Base-by-base conservation (phyloP, 1,140 invertebrate genomes). In the Calosoma granatense region DNA sequence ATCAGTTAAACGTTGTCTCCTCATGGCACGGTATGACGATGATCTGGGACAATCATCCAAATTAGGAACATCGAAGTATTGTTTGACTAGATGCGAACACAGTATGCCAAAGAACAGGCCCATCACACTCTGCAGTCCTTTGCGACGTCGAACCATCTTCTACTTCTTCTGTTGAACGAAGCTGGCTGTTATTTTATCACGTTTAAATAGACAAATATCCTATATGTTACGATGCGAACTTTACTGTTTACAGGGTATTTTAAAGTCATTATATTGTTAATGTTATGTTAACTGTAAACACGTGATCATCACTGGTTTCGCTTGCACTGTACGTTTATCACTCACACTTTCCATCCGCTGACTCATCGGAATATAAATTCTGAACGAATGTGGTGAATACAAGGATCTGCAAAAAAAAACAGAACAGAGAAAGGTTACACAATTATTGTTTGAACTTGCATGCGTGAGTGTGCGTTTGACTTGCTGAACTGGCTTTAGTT, bases 61-160 rank as follows among this genome's bases (percentile, higher is more conserved):
- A 12, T 9, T 6, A 9, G 41, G 41, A 47, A 47, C 4, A 17
- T 47, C 41, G 17, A 11, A 47, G 17, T 47, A 47, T 47, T 47
- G 41, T 17, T 47, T 47, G 41, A 47, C 41, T 47, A 47, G 41
- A 47, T 47, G 41, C 17, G 41, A 47, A 47, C 41, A 47, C 41
- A 47, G 17, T 9, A 47, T 17, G 41, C 41, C 41, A 17, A 47
- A 47, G 41, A 47, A 47, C 17, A 47, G 17, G 4, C 41, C 41
- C 3, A 47, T 12, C 9, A 47, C 17, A 17, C 9, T 12, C 41
- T 47, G 41, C 4, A 47, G 15, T 4, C 41, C 41, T 47, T 47
- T 47, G 4, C 15, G 6, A 4, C 41, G 6, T 12, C 41, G 41
- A 47, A 47, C 17, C 41, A 47, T 47, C 17, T 47, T 47, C 17